Base-by-base conservation (phyloP, 2,797 vertebrate species). In the Rhynchonycteris naso region DNA sequence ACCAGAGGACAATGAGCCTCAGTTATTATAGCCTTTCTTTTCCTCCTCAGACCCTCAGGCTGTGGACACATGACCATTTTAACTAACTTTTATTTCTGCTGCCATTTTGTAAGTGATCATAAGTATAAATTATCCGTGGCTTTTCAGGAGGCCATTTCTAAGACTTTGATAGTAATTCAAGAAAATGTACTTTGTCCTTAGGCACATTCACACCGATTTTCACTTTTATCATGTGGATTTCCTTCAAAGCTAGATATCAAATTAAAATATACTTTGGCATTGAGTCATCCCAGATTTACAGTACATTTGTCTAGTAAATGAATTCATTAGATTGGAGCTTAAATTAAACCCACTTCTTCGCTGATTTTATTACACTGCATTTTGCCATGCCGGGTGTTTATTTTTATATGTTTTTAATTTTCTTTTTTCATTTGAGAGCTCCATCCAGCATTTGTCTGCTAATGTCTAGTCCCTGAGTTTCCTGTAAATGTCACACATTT, bases 361-460 rank as follows among this genome's bases (percentile, higher is more conserved):
- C 74, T 69, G 33, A 89, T 76, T 90, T 82, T 87, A 80, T 80
- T 63, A 59, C 7, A 85, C 47, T 47, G 24, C 24, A 65, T 87
- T 68, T 38, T 18, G 7, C 84, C 66, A 61, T 11, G 56, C 89
- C 68, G 92, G 66, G 26, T 52, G 38, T 4, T 30, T 69, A 43
- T 61, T 66, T 43, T 75, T n/a, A 10, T 75, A 52, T 75, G 16
- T 21, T n/a, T n/a, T 61, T 79, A 10, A 18, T 18, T 79, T 79
- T 81, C 14, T 33, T 81, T 66, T 90, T 83, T 74, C 38, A 85
- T 94, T 94, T 92, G 56, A 93, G 93, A 92, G 71, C 33, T 91
- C 86, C 94, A 96, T 93, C 74, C 87, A 84, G 93, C 92, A 93
- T 97, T 88, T 95, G 95, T 98, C 95, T 93, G 95, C 97, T 96